Evolutionary conservation across 1,140 invertebrate genomes (phyloP).

Genomic region (Ceratitis capitata): DNA sequence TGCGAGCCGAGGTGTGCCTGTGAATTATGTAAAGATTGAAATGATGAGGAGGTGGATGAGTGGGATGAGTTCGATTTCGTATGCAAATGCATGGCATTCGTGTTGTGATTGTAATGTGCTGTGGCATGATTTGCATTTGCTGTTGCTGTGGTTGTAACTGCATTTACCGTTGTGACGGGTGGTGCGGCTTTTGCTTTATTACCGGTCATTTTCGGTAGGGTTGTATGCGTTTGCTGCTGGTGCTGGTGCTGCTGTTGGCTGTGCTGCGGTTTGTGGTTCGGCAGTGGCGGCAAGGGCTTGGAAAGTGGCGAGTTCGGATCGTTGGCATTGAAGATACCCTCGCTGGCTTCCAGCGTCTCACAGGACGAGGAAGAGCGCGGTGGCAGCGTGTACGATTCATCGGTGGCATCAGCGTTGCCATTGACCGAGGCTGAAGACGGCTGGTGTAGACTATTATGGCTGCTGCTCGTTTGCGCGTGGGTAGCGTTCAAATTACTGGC

Average conservation of each 20-base stretch:
- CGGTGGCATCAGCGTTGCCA: neutral
- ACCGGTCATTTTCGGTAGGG: constrained; percentile 38
- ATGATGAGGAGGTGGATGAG: constrained; percentile 33
- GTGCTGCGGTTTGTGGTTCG: constrained; percentile 45
- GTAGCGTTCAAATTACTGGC: constrained; percentile 14
- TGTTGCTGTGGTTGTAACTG: neutral
- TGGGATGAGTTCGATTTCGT: constrained; percentile 34
- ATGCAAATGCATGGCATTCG: constrained; percentile 27
- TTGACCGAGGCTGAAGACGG: neutral
- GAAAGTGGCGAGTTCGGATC: constrained; percentile 47
- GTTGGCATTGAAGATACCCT: constrained; percentile 46
- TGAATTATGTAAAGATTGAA: constrained; percentile 53
- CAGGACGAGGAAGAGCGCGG: constrained; percentile 57
- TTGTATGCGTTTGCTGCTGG: constrained; percentile 43
- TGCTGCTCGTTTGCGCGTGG: constrained; percentile 35
- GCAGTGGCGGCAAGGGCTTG: constrained; percentile 59
- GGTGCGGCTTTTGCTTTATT: neutral
- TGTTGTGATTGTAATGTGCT: constrained; percentile 44
- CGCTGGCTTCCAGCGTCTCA: constrained; percentile 59
- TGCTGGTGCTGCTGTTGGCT: neutral
- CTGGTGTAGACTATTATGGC: constrained; percentile 25
- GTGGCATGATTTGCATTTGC: constrained; percentile 27
- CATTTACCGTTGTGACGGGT: constrained; percentile 40
- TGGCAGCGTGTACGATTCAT: neutral
- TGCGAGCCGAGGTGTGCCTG: constrained; percentile 41